Evolutionary conservation across 2,888 invertebrate species (phyloP).

Genomic region (Calephelis perditalis): DNA sequence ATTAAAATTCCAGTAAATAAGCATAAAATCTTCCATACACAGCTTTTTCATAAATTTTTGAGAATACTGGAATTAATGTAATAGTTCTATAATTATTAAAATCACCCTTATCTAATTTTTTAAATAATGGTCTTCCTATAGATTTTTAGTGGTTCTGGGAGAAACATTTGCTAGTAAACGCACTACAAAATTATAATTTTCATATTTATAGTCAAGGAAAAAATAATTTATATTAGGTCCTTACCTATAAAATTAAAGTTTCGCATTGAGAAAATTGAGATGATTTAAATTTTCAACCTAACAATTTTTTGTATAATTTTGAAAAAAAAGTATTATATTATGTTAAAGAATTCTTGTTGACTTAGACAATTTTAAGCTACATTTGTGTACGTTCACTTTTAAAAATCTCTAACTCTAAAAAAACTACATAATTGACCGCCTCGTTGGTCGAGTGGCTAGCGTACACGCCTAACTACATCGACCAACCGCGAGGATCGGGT

Average conservation of each 20-base stretch:
- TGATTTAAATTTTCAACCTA: neutral
- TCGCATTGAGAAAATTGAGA: neutral
- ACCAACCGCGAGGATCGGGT: no score
- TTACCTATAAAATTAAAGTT: neutral
- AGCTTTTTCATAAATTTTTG: no score
- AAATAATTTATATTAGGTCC: neutral
- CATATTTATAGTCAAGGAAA: neutral
- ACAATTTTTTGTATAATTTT: neutral
- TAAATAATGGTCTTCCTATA: no score
- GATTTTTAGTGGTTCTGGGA: no score
- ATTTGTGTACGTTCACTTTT: neutral
- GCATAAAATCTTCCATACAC: no score
- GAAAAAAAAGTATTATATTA: neutral
- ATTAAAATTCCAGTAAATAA: no score
- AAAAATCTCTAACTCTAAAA: neutral
- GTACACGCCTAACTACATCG: no score
- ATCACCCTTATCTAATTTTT: no score
- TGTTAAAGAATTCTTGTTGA: neutral
- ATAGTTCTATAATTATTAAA: no score
- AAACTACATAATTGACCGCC: neutral
- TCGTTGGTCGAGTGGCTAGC: no score
- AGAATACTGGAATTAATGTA: no score
- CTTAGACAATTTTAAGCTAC: slow-evolving; percentile 1
- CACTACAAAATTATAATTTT: neutral
- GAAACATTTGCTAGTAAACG: neutral